Percentiles rank a stretch among this genome's conserved stretches.
Evolutionary conservation across 2,888 invertebrate species (phyloP).

Genomic region (Nymphalis urticae): DNA sequence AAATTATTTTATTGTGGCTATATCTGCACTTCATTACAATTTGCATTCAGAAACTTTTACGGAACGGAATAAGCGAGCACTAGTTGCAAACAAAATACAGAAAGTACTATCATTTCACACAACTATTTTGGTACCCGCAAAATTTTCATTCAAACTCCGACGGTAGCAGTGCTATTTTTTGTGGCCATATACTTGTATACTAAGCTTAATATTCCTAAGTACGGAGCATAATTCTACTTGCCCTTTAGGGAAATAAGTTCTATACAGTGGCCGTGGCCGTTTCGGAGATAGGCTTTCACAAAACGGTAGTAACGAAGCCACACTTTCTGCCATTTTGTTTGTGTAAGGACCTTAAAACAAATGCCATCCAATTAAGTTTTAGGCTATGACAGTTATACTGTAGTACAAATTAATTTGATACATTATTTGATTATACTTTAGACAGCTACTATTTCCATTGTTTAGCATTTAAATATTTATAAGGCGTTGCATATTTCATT

Average conservation of each 20-base stretch:
- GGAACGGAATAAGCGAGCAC: conserved; percentile 28
- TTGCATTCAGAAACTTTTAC: conserved; percentile 37
- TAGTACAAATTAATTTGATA: background rate
- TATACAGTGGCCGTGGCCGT: conserved; percentile 39
- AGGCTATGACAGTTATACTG: conserved; percentile 13
- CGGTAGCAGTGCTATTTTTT: conserved; percentile 37
- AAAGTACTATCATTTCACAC: conserved; percentile 39
- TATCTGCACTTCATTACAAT: conserved; percentile 34
- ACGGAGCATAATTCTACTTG: conserved; percentile 38
- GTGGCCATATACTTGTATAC: conserved; percentile 33
- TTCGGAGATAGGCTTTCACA: conserved; percentile 37
- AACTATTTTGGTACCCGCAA: conserved; percentile 41
- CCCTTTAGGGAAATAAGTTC: conserved; percentile 45
- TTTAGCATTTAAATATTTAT: too few species aligned
- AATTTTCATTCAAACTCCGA: conserved; percentile 40
- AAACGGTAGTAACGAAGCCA: conserved; percentile 39
- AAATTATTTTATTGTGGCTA: conserved; percentile 26
- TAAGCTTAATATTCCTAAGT: conserved; percentile 41
- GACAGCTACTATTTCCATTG: too few species aligned
- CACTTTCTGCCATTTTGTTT: conserved; percentile 35
- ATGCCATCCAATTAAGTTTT: conserved; percentile 33
- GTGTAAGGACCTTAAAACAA: conserved; percentile 30
- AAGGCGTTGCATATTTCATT: too few species aligned
- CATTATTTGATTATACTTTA: background rate
- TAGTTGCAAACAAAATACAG: conserved; percentile 39